These are phyloP conservation scores for Halesus radiatus DNA, from an alignment of 1,140 invertebrate genomes.

Conservation along the genomic window DNA sequence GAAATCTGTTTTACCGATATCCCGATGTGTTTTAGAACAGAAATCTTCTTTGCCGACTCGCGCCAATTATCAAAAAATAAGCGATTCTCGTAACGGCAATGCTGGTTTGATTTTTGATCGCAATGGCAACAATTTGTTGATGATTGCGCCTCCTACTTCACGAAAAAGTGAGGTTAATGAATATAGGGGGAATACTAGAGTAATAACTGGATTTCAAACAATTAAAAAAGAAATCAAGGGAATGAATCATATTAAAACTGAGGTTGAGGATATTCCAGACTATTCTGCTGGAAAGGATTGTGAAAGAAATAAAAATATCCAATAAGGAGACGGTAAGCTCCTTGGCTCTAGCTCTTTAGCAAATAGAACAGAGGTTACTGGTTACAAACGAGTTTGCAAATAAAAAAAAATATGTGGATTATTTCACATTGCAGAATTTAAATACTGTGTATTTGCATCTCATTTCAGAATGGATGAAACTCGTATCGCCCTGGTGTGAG, in stretches of 20 bases:
- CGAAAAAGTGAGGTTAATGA: conserved; percentile 54
- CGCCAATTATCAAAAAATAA: conserved; percentile 31
- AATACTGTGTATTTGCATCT: too few relatives aligned
- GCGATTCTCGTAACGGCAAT: conserved; percentile 42
- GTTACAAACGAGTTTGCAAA: too few relatives aligned
- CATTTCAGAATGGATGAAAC: too few relatives aligned
- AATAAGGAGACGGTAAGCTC: background rate
- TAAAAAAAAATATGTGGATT: too few relatives aligned
- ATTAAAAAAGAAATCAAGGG: conserved; percentile 48
- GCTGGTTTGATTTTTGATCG: conserved; percentile 68
- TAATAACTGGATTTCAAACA: conserved; percentile 18
- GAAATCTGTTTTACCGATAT: too few relatives aligned
- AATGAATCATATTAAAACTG: conserved; percentile 50
- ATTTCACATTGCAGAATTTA: too few relatives aligned
- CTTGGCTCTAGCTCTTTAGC: too few relatives aligned
- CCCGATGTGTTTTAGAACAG: conserved; percentile 3
- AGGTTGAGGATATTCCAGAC: conserved; percentile 49
- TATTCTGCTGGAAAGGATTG: conserved; percentile 40
- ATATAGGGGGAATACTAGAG: conserved; percentile 38
- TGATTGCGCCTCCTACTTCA: conserved; percentile 71
- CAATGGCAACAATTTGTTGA: conserved; percentile 76
- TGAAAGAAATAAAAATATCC: conserved; percentile 33
- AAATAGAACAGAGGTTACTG: too few relatives aligned
- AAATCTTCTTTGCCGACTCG: conserved; percentile 39
- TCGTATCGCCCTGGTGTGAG: too few relatives aligned